Evolutionary conservation across 2,888 invertebrate species (phyloP), one percentile per base, ranked within the genome.

Genomic region (Chymomyza caudatula): DNA sequence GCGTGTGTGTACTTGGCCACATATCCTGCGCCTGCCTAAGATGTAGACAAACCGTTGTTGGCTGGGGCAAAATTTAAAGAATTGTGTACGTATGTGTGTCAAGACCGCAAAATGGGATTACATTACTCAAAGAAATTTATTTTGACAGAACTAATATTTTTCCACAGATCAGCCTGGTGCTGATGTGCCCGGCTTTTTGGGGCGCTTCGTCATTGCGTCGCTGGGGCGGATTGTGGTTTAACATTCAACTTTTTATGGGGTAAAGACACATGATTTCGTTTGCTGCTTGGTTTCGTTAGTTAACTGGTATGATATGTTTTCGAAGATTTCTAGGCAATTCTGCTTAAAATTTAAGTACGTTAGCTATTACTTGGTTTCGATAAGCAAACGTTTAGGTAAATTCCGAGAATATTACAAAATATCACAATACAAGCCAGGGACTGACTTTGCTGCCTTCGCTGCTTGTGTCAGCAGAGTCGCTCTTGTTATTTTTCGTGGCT

Each of bases 61-160:
- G 57, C 44, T 15, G 42, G 20, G 22, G 42, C 25, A 44, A 51
- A 56, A 52, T 67, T 77, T 69, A 62, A 74, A 68, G 76, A 78
- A 73, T 75, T 56, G 55, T 43, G 19, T 17, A 19, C 60, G 58
- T 63, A 63, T 73, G 82, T 79, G 80, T 84, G 84, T 73, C 75
- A 78, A 77, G 78, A 85, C 86, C 85, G 68, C 87, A 78, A 87
- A 87, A 87, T 87, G 88, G 87, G 88, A 87, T 85, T 87, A 88
- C 87, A 87, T 87, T 88, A 88, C 88, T 87, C 87, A 87, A 86
- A 85, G 87, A 87, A 88, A 87, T 87, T 86, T 88, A 87, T 87
- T 87, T 87, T 87, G 87, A 87, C 87, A 87, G 87, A 88, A 86
- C 87, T 88, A 88, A 87, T 87, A 88, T 87, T 86, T 87, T 84